These are phyloP conservation scores for Druceiella hillmani DNA, from an alignment of 2,888 invertebrate species.

Conservation along the genomic window DNA sequence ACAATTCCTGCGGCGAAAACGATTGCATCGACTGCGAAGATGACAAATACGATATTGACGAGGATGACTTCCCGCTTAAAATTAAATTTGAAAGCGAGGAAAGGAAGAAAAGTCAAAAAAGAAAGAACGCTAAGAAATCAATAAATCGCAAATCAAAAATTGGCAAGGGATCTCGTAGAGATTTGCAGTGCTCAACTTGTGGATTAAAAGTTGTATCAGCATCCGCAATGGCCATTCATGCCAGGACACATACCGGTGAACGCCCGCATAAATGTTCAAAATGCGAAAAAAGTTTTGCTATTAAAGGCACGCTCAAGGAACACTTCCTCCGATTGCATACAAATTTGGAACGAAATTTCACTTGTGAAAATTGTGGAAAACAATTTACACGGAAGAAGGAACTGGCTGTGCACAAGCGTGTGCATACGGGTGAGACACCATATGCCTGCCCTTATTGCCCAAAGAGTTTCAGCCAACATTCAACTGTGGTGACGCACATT, in stretches of 20 bases:
- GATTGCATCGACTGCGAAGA: too few relatives aligned
- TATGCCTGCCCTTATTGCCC: constrained; percentile 17
- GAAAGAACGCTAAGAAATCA: too few relatives aligned
- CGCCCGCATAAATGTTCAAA: not conserved
- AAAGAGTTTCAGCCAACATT: constrained; percentile 11
- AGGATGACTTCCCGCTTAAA: too few relatives aligned
- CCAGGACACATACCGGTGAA: constrained; percentile 5
- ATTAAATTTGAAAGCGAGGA: too few relatives aligned
- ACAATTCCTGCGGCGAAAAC: too few relatives aligned
- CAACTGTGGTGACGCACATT: constrained; percentile 6
- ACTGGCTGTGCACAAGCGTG: constrained; percentile 14
- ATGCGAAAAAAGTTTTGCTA: not conserved
- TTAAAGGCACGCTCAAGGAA: constrained; percentile 3
- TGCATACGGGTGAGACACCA: constrained; percentile 18
- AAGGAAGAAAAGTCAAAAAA: too few relatives aligned
- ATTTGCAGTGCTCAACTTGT: constrained; percentile 2
- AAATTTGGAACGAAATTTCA: not conserved
- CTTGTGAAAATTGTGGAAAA: constrained; percentile 18
- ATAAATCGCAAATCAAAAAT: too few relatives aligned
- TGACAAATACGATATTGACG: too few relatives aligned
- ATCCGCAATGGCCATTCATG: not conserved
- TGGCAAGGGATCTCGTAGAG: too few relatives aligned
- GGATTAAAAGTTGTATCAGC: not conserved
- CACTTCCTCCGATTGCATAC: constrained; percentile 1
- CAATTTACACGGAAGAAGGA: constrained; percentile 11